Evolutionary conservation across 2,797 vertebrate genomes (phyloP).

Genomic region (Microctenopoma stevenorrisi): DNA sequence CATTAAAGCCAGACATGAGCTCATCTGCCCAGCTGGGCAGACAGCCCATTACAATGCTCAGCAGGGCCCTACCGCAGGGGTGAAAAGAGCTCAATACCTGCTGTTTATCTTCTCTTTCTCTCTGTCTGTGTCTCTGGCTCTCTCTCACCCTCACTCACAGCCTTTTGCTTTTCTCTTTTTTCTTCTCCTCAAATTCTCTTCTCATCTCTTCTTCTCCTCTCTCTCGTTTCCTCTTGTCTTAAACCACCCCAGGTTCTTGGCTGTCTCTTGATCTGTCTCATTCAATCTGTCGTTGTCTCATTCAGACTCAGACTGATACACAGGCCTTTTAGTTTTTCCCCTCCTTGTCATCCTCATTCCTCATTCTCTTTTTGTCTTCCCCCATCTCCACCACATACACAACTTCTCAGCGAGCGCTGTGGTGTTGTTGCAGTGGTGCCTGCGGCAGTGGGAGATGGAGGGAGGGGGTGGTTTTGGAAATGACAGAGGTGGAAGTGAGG

Average conservation of each 20-base stretch:
- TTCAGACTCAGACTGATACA: conserved; percentile 27
- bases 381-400: conserved; percentile 25
- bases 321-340: conserved; percentile 10
- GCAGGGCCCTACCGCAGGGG: conserved; percentile 90
- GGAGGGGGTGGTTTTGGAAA: conserved; percentile 58
- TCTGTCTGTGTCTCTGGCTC: conserved; percentile 47
- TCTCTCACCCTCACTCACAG: conserved; percentile 44
- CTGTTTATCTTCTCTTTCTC: conserved; percentile 88
- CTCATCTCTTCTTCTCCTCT: neutral
- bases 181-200: neutral
- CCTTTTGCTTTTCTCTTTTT: conserved; percentile 5
- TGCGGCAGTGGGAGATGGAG: conserved; percentile 64
- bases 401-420: conserved; percentile 54
- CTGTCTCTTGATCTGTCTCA: conserved; percentile 43
- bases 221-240: conserved; percentile 35
- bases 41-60: conserved; percentile 96
- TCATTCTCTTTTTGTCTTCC: conserved; percentile 6
- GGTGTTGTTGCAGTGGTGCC: conserved; percentile 76
- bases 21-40: conserved; percentile 95
- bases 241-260: conserved; percentile 25
- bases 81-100: conserved; percentile 93
- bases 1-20: conserved; percentile 99
- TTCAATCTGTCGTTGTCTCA: conserved; percentile 34
- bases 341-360: conserved; percentile 17
- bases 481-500: conserved; percentile 50